These are phyloP conservation scores for Cavia porcellus DNA, from an alignment of 2,113 vertebrate genomes.

Conservation along the genomic window DNA sequence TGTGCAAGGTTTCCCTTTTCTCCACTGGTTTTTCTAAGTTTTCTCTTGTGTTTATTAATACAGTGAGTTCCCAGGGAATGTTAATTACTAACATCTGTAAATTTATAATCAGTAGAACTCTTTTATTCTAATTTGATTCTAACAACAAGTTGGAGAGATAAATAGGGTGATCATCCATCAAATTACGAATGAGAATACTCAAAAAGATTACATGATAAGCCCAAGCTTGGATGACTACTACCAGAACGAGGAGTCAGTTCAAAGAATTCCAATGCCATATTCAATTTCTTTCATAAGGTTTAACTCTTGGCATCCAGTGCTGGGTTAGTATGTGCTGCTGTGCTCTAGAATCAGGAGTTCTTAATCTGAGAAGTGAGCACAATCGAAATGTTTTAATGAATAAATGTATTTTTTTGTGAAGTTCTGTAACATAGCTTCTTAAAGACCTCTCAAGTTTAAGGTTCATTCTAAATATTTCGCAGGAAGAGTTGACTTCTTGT, in stretches of 20 bases:
- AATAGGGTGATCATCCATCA: not conserved
- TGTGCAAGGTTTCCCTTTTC: not conserved
- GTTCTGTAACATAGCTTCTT: not conserved
- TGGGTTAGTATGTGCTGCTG: not conserved
- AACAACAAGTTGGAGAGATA: not conserved
- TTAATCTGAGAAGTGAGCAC: not conserved
- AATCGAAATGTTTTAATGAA: not conserved
- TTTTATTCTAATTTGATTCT: constrained; percentile 55
- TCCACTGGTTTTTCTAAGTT: not conserved
- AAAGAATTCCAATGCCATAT: not conserved
- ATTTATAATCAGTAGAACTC: constrained; percentile 1
- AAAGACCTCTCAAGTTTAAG: constrained; percentile 9
- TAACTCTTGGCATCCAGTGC: not conserved
- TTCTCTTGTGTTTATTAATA: constrained; percentile 47
- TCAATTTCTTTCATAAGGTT: not conserved
- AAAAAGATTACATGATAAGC: constrained; percentile 4
- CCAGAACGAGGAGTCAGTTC: constrained; percentile 1
- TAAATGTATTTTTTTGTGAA: not conserved
- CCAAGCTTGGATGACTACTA: not conserved
- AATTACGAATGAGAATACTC: constrained; percentile 31
- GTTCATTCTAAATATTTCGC: constrained; percentile 26
- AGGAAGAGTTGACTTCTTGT: not conserved
- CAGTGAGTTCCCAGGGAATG: constrained; percentile 32
- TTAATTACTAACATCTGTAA: constrained; percentile 41
- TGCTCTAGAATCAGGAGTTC: constrained; percentile 1